A percentile compares a stretch with the other conserved stretches of the same genome.
These are phyloP conservation scores for Brachynemurus nebulosus DNA, from an alignment of 2,888 invertebrate species.

Conservation along the genomic window DNA sequence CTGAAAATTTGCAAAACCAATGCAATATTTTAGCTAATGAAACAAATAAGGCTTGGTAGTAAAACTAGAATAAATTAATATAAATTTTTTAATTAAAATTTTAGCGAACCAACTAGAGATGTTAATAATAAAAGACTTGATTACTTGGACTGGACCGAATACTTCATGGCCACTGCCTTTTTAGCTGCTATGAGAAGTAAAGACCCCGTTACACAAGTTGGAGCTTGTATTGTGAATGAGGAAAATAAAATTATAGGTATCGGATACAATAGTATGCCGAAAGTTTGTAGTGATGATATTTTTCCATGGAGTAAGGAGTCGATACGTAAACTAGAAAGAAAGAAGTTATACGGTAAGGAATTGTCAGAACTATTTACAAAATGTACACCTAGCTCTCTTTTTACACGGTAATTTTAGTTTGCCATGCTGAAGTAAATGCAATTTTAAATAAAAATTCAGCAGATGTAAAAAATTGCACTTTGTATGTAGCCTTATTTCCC, in stretches of 20 bases:
- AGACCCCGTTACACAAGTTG: constrained; percentile 87
- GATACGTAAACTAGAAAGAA: constrained; percentile 49
- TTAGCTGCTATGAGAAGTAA: constrained; percentile 87
- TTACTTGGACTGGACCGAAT: constrained; percentile 80
- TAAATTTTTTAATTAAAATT: not conserved
- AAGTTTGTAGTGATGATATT: constrained; percentile 71
- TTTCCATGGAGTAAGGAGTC: constrained; percentile 78
- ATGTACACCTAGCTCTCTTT: not conserved
- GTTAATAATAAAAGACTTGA: constrained; percentile 38
- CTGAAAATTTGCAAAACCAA: no score
- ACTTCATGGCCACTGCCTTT: constrained; percentile 90
- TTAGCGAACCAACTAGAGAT: constrained; percentile 12
- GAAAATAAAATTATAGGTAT: constrained; percentile 81
- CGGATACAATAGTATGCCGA: constrained; percentile 97
- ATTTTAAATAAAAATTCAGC: constrained; percentile 78
- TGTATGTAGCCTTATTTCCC: constrained; percentile 87
- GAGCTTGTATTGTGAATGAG: constrained; percentile 83
- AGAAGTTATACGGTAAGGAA: constrained; percentile 73
- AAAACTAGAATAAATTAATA: no score
- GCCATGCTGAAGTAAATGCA: constrained; percentile 97
- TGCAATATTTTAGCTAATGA: no score
- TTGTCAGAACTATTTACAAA: not conserved
- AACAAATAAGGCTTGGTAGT: no score
- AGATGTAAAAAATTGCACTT: constrained; percentile 60
- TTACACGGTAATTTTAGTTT: constrained; percentile 47